Base-by-base conservation (phyloP, 2,888 invertebrate species). In the Diarsia brunnea region DNA sequence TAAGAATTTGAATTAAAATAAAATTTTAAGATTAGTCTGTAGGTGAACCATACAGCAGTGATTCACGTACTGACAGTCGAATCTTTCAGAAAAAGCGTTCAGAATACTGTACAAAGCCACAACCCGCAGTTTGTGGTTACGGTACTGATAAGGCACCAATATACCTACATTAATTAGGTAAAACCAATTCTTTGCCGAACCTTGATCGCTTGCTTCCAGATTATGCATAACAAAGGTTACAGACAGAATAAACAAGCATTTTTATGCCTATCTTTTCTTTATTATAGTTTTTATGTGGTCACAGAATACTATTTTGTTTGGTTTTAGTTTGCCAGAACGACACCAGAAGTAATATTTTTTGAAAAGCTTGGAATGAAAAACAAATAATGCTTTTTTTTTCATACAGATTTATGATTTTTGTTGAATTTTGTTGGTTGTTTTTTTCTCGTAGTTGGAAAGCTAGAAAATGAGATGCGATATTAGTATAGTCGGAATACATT, bases 61-160 rank as follows among this genome's bases (percentile, higher is more conserved):
- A n/a, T n/a, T n/a, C n/a, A n/a, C n/a, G n/a, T n/a, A n/a, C n/a
- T n/a, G n/a, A n/a, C n/a, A n/a, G n/a, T n/a, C n/a, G n/a, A n/a
- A n/a, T n/a, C n/a, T n/a, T n/a, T n/a, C n/a, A n/a, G n/a, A n/a
- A n/a, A n/a, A n/a, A n/a, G n/a, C n/a, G n/a, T n/a, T n/a, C n/a
- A n/a, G n/a, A n/a, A n/a, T n/a, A n/a, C n/a, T n/a, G n/a, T n/a
- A n/a, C n/a, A n/a, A 73, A 27, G 8, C 21, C 19, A 38, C 11
- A 16, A 70, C 76, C 87, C 66, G 47, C 81, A 75, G 69, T 63
- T 86, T 77, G 78, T 58, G 78, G 76, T 87, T 65, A 55, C 24
- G 14, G 27, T 31, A 24, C 27, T 70, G 77, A 78, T 85, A 73
- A 49, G 24, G 53, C 45, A 60, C 45, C 31, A 67, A 71, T 72